Evolutionary conservation across 2,888 invertebrate species (phyloP), one percentile per base, ranked within the genome.

Genomic region (Chrysolina americana): DNA sequence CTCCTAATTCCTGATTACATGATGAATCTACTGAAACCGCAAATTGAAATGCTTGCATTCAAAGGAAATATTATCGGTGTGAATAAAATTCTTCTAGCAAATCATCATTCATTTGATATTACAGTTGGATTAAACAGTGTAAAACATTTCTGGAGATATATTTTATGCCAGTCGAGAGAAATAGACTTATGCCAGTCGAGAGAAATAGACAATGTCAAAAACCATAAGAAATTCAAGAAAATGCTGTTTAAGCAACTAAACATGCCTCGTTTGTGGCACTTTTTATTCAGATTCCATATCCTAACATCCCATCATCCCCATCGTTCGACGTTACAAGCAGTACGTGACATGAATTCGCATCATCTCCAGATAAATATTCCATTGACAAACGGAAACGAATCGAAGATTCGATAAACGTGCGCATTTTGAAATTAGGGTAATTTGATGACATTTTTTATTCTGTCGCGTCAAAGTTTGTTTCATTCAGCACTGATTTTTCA

Each of bases 271-370:
- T 84, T 84, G 81, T 80, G 83, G 83, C 83, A 85, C 84, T 85
- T 85, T 85, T 84, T 83, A 85, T 84, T 85, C 85, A 83, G 83
- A 85, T 84, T 85, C 85, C 84, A 83, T 83, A 83, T 84, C 69
- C 69, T 64, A 65, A 66, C 66, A 44, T 65, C 82, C 83, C 82
- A 83, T 83, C 83, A 82, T 81, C 83, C 81, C 82, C 83, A 82
- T 83, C 83, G 84, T 82, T 84, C 83, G 83, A 81, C 81, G 84
- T 84, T 85, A 85, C 85, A 85, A 84, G 85, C 85, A 84, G 85
- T 82, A 85, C 86, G 86, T 85, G 85, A 69, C 72, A 36, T 13
- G 76, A 74, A 76, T 76, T 59, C 69, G 70, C 47, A 71, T 71
- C 50, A 66, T 17, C 13, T 23, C 28, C 83, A 66, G 63, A 74